phyloP scores from a whole-genome alignment of 1,140 invertebrate species.

The Heliconius melpomene region DNA sequence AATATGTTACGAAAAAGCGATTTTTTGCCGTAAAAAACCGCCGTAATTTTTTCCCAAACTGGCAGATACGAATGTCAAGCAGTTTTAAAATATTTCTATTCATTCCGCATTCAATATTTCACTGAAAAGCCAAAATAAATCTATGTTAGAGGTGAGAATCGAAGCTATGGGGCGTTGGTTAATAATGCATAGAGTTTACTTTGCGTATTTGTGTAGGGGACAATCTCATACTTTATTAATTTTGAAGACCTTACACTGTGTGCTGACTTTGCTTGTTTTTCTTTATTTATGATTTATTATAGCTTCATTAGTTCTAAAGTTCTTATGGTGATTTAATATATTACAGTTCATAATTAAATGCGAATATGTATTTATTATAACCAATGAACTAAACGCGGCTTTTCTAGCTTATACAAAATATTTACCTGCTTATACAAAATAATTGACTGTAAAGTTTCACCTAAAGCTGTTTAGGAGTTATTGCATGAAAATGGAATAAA shows the following conservation, averaged over 20 bases:
- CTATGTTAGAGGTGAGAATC: conserved; percentile 32
- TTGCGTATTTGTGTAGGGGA: conserved; percentile 38
- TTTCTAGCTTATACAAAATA: no score
- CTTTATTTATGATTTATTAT: neutral
- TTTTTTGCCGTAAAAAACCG: neutral
- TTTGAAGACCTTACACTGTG: conserved; percentile 12
- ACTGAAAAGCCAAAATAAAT: conserved; percentile 31
- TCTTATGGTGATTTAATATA: neutral
- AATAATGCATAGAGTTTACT: conserved; percentile 46
- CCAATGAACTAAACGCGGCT: no score
- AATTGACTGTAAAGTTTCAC: no score
- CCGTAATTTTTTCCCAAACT: neutral
- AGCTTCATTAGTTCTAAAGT: neutral
- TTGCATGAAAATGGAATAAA: no score
- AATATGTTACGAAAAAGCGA: no score
- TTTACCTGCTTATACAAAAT: no score
- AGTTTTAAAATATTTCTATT: neutral
- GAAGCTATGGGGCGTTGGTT: conserved; percentile 34
- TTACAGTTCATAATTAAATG: no score
- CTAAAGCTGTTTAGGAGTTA: no score
- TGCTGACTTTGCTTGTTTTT: neutral
- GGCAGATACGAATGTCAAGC: neutral
- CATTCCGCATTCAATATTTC: conserved; percentile 1
- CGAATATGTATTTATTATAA: no score
- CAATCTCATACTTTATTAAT: conserved; percentile 45